Conservation (phyloP, 2,888 invertebrate species). For the Drosophila multiciliata region DNA sequence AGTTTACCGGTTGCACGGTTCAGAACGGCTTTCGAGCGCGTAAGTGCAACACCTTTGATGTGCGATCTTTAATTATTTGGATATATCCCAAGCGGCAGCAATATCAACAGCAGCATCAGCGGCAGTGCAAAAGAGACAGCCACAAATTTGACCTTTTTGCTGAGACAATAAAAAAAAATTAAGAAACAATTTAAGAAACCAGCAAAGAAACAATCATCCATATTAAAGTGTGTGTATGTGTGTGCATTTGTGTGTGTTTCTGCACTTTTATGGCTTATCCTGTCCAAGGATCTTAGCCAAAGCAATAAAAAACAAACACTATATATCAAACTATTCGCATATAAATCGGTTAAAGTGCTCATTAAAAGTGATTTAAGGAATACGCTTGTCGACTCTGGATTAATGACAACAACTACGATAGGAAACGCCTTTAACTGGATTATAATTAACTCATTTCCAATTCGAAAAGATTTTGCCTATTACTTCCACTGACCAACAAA, state of each 20-base stretch:
- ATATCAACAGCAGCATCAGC: constrained; percentile 40
- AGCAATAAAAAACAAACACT: constrained; percentile 5
- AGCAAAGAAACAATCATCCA: constrained; percentile 39
- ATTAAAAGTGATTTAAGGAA: constrained; percentile 60
- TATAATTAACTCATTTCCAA: constrained; percentile 46
- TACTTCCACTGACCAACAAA: constrained; percentile 26
- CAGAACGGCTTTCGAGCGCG: constrained; percentile 98
- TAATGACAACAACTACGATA: constrained; percentile 38
- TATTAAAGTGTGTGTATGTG: constrained; percentile 46
- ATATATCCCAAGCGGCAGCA: constrained; percentile 58
- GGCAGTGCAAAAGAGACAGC: constrained; percentile 63
- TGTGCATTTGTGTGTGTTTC: constrained; percentile 24
- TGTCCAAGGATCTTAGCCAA: constrained; percentile 55
- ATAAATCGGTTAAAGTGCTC: constrained; percentile 33
- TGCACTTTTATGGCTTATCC: constrained; percentile 42
- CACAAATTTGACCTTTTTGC: constrained; percentile 71
- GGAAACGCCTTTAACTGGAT: constrained; percentile 64
- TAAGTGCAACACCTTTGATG: constrained; percentile 89
- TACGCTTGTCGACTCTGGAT: constrained; percentile 67
- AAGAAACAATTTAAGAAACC: constrained; percentile 10
- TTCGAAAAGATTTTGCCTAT: constrained; percentile 9
- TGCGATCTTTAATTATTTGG: constrained; percentile 77
- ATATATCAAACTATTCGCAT: constrained; percentile 30
- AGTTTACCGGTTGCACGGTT: constrained; percentile 89
- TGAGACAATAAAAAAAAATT: constrained; percentile 44